Base-by-base conservation (phyloP, 2,113 vertebrate genomes). In the Gnathonemus echidnorhynchus region DNA sequence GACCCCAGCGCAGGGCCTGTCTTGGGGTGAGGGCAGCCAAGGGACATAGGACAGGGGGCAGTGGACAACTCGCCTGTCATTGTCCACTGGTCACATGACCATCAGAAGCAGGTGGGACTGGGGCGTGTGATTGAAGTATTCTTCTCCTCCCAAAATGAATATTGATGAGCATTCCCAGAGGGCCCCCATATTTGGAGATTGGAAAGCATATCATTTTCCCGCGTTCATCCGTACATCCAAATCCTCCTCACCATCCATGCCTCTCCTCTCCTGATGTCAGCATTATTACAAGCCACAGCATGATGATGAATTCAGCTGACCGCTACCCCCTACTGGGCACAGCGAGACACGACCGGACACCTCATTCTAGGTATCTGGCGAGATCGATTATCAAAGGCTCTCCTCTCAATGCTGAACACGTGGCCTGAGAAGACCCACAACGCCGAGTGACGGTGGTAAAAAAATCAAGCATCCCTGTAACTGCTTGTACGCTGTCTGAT, bases 351-450 rank as follows among this genome's bases (percentile, higher is more conserved):
- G 94, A 92, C 45, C 89, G 92, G 93, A 90, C 95, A 96, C 95
- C 96, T 95, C 94, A 92, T 95, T 95, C 94, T 90, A 95, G 95
- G 94, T 95, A 92, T 92, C 94, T 95, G 94, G 58, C 58, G 58
- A 62, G 2, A 3, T n/a, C 3, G 15, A 27, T 27, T 62, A 62
- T 62, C 24, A 93, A 95, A 94, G 93, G 90, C 24, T 58, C 48
- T 1, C 19, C 19, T 89, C 86, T 90, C 90, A 58, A 8, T 35
- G 2, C 77, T 52, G 2, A 48, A 46, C 13, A 9, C 8, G 27
- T 7, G 48, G n/a, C 3, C 31, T 52, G 15, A n/a, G 7, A n/a
- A 24, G 21, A 56, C 77, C 49, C 13, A 27, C 11, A 27, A 6
- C 27, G 15, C 48, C 4, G 17, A 8, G 10, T 35, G 86, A 87